Evolutionary conservation across 1,140 invertebrate species (phyloP), one percentile per base, ranked within the genome.

Genomic region (Trachymyrmex septentrionalis): DNA sequence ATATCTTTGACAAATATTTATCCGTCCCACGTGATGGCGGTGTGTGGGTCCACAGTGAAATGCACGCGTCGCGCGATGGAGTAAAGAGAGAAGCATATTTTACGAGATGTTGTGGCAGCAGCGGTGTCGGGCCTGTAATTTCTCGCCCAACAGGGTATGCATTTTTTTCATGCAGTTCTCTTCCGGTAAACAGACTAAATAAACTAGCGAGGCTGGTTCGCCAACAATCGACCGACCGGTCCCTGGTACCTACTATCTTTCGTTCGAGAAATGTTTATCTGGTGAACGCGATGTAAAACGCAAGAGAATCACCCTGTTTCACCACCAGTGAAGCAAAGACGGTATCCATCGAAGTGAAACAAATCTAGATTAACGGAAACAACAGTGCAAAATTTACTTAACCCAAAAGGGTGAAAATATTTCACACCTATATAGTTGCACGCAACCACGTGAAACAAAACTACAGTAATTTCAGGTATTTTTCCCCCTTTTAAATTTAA

Each of bases 1-100:
- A 82, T 84, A 84, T 75, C 80, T 84, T 84, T 61, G 38, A 84
- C 69, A 73, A 84, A 84, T 75, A 84, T 75, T 84, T 84, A 75
- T 75, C 69, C 50, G 30, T 69, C 34, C 14, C 21, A n/a, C 57
- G 69, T 61, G 67, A 44, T 48, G 53, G 30, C 10, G 27, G 34
- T n/a, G n/a, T n/a, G n/a, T 16, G 64, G 19, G 53, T 55, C n/a
- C n/a, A 44, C 50, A 50, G 34, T 67, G 44, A 72, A 59, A 53
- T 72, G 61, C 53, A 71, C 50, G 34, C 48, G 44, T 69, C 63
- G 7, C 50, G 24, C 38, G 55, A 84, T 75, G 50, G 55, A 73
- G 24, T 30, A 67, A 82, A 82, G 73, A 73, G 55, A 24, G 44
- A 84, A 75, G 57, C 38, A 84, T 84, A 84, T 61, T 75, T 84